phyloP scores from a whole-genome alignment of 2,888 invertebrate genomes.

The Meteorus colon region DNA sequence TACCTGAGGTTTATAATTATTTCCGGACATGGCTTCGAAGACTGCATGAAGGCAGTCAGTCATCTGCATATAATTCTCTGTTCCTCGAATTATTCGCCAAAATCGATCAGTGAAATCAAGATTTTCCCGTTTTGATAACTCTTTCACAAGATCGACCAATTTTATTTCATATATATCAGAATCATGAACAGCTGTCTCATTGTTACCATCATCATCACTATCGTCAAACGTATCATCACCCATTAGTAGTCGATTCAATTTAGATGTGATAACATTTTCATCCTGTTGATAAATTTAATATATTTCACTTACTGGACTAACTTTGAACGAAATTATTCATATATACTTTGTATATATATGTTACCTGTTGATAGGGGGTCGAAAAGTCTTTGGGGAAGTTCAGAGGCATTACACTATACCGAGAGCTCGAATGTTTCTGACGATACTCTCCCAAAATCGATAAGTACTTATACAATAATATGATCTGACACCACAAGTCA shows the following conservation, averaged over 20 bases:
- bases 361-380: conserved; percentile 52
- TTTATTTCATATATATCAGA: conserved; percentile 43
- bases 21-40: conserved; percentile 53
- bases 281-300: conserved; percentile 47
- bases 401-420: conserved; percentile 48
- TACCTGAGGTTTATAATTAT: conserved; percentile 58
- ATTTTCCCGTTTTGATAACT: conserved; percentile 55
- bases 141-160: conserved; percentile 51
- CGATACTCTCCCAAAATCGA: conserved; percentile 54
- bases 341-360: not conserved
- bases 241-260: conserved; percentile 55
- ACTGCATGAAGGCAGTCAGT: conserved; percentile 56
- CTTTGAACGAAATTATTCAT: too few species aligned
- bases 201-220: conserved; percentile 2
- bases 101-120: conserved; percentile 61
- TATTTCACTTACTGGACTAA: too few species aligned
- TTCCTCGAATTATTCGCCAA: conserved; percentile 56
- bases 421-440: conserved; percentile 45
- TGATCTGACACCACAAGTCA: conserved; percentile 58
- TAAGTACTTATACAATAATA: conserved; percentile 57
- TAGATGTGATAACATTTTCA: conserved; percentile 45
- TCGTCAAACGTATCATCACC: conserved; percentile 42
- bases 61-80: conserved; percentile 53
- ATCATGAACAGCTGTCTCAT: not conserved
- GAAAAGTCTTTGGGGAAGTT: conserved; percentile 55